Base-by-base conservation (phyloP, 2,113 vertebrate genomes). In the Perca fluviatilis region DNA sequence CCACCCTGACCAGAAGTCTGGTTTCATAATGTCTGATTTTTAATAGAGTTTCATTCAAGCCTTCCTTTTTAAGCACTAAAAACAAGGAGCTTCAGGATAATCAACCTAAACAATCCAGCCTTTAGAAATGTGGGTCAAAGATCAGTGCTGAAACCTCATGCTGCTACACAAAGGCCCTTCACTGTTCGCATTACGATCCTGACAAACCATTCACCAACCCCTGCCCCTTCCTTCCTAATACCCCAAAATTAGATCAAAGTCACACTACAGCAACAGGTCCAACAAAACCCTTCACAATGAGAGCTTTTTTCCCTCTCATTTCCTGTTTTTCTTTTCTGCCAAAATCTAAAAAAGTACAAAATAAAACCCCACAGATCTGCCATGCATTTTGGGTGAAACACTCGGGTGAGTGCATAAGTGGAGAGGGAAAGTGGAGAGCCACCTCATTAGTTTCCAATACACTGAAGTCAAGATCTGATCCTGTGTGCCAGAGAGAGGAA, bases 191-290 rank as follows among this genome's bases (percentile, higher is more conserved):
- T 36, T 67, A 63, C 85, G 62, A 66, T 68, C 85, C 82, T 36
- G 71, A 79, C 79, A 60, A 75, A 70, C 63, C 74, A 43, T 75
- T 58, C 81, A 81, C 67, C 74, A 47, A 25, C 53, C 23, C 0
- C 83, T 75, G 72, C 58, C 84, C 73, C 66, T 90, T 91, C 90
- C 90, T 91, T 90, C 77, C 84, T 89, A 4, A 16, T 18, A 43
- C 65, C 83, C 82, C 66, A 47, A 79, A 90, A 92, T 89, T 85
- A 86, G 88, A 91, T 91, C 74, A 91, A 84, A 88, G 87, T 60
- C 67, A 7, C 57, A 74, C n/a, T 19, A 79, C 80, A 86, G 84
- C 77, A 61, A 70, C 79, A 74, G n/a, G 3, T 77, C 57, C 40
- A 80, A 68, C 77, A 64, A 77, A 85, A 72, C 25, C 79, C 3